Evolutionary conservation across 2,888 invertebrate genomes (phyloP), one percentile per base, ranked within the genome.

Genomic region (Nomada hirtipes): DNA sequence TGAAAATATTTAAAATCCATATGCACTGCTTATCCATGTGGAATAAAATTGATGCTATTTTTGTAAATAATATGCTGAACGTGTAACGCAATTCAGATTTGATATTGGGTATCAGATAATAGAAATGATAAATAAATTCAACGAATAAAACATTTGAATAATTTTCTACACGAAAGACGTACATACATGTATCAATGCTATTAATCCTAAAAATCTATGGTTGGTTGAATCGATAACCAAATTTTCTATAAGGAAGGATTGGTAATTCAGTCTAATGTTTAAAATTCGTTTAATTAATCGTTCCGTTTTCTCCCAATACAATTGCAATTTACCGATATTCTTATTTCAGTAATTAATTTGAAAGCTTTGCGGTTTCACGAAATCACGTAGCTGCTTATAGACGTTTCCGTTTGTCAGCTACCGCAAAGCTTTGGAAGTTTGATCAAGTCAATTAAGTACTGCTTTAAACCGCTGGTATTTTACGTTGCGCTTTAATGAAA

Each of bases 391-490:
- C 52, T 44, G 63, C 47, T 57, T 64, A 64, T 63, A 72, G 71
- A 64, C 36, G 63, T 57, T 57, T 42, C 63, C 23, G 42, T 44
- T 68, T 68, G 65, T 65, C 44, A 59, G 29, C n/a, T 59, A 42
- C 7, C 47, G 65, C 73, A 57, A 63, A 55, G 55, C 47, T 61
- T 71, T 63, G 47, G 57, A 44, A 72, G 71, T 44, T 55, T 65
- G 57, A 52, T 65, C 53, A 73, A 74, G 60, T 78, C 78, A 70
- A 78, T 74, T 81, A 81, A 79, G 72, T 20, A 29, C 52, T 47
- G 61, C 63, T 76, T 61, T 47, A 47, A 47, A 18, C 61, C 50
- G 20, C 15, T 44, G 57, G 65, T 53, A 65, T 73, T 69, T 74
- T 65, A 52, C 69, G 57, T 70, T 59, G 53, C 64, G 53, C 67